These are phyloP conservation scores for Drosophila novamexicana DNA, from an alignment of 1,140 invertebrate genomes.

Conservation along the genomic window DNA sequence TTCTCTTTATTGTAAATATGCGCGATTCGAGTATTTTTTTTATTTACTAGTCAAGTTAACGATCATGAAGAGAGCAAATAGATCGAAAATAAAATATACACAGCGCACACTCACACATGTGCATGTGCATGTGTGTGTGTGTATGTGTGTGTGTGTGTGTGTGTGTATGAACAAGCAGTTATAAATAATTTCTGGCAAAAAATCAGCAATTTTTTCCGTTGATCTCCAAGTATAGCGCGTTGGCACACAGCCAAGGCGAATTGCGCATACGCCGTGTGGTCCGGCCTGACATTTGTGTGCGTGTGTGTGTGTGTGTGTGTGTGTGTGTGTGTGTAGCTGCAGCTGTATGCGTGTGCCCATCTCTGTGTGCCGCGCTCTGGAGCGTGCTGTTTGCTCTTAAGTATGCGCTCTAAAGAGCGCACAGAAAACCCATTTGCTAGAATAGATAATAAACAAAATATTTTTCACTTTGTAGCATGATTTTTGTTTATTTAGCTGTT, in stretches of 20 bases:
- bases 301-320: slow-evolving; percentile 24
- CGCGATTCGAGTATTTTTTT: not conserved
- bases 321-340: slow-evolving; percentile 19
- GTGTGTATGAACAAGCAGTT: slow-evolving; percentile 77
- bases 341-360: slow-evolving; percentile 13
- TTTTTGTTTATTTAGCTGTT: slow-evolving; percentile 20
- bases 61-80: slow-evolving; percentile 38
- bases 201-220: slow-evolving; percentile 85
- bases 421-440: not conserved
- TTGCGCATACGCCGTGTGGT: slow-evolving; percentile 75
- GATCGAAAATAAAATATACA: slow-evolving; percentile 60
- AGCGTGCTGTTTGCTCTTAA: slow-evolving; percentile 38
- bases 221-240: slow-evolving; percentile 91
- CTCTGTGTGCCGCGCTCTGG: slow-evolving; percentile 35
- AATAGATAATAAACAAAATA: slow-evolving; percentile 47
- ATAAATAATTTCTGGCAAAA: slow-evolving; percentile 85
- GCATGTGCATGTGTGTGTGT: slow-evolving; percentile 14
- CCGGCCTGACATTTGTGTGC: slow-evolving; percentile 18
- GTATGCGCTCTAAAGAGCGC: slow-evolving; percentile 12
- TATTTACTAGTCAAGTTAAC: slow-evolving; percentile 51
- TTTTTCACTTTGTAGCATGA: slow-evolving; percentile 3
- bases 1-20: slow-evolving; percentile 26
- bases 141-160: slow-evolving; percentile 14
- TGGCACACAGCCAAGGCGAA: slow-evolving; percentile 86
- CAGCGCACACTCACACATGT: slow-evolving; percentile 9